A percentile compares a stretch with the other conserved stretches of the same genome.
These are phyloP conservation scores for Syrmaticus mikado DNA, from an alignment of 2,113 vertebrate genomes.

Conservation along the genomic window DNA sequence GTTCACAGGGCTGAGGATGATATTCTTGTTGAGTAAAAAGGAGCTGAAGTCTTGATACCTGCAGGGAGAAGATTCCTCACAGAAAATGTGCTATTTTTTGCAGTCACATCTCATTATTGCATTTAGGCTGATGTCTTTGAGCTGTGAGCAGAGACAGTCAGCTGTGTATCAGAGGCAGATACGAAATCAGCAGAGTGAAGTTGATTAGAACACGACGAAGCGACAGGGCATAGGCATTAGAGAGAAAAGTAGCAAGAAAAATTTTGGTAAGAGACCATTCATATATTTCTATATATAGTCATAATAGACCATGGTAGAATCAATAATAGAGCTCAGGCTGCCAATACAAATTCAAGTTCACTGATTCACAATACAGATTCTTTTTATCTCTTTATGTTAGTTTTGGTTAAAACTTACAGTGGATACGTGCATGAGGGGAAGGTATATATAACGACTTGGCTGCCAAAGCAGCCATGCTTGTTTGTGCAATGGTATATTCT, in stretches of 20 bases:
- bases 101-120: background rate
- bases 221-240: background rate
- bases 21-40: background rate
- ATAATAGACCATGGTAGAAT: background rate
- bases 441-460: background rate
- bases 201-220: conserved; percentile 22
- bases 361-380: background rate
- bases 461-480: background rate
- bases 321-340: background rate
- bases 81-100: conserved; percentile 31
- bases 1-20: background rate
- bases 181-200: background rate
- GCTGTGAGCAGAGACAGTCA: background rate
- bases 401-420: background rate
- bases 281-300: background rate
- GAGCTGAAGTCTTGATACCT: background rate
- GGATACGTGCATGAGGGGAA: background rate
- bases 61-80: background rate
- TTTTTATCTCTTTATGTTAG: background rate
- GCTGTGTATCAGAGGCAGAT: background rate
- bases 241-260: background rate
- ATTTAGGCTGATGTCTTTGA: conserved; percentile 1
- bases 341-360: background rate
- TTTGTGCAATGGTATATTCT: background rate
- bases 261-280: background rate